phyloP scores from a whole-genome alignment of 2,888 invertebrate species.

The Axea sp. region DNA sequence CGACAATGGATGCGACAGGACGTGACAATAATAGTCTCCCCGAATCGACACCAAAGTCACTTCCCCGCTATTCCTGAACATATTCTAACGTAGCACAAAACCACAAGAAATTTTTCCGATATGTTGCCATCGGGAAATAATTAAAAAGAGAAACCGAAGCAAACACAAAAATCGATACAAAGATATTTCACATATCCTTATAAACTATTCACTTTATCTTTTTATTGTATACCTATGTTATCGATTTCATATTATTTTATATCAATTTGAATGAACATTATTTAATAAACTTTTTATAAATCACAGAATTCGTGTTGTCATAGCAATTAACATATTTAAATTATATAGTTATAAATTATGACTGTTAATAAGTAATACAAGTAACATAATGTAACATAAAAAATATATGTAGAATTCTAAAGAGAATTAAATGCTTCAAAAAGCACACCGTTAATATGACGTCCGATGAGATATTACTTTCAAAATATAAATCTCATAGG shows the following conservation, averaged over 20 bases:
- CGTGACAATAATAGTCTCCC: conserved; percentile 55
- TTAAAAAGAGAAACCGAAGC: conserved; percentile 38
- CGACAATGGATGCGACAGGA: conserved; percentile 57
- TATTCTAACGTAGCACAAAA: conserved; percentile 30
- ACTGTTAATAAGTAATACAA: conserved; percentile 15
- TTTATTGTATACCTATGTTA: conserved; percentile 8
- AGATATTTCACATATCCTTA: conserved; percentile 25
- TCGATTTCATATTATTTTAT: conserved; percentile 8
- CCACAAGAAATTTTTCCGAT: conserved; percentile 50
- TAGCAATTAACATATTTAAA: no score
- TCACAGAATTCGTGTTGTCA: no score
- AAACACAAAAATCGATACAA: conserved; percentile 27
- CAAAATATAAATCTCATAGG: conserved; percentile 38
- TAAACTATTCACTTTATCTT: conserved; percentile 20
- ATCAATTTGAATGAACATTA: conserved; percentile 13
- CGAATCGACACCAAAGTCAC: conserved; percentile 52
- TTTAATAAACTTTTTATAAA: no score
- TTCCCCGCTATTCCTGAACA: conserved; percentile 40
- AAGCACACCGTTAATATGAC: conserved; percentile 12
- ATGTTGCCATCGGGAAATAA: conserved; percentile 23
- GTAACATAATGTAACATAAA: conserved; percentile 4
- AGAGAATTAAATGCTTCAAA: conserved; percentile 44
- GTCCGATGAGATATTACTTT: conserved; percentile 24
- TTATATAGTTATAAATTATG: no score
- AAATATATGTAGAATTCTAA: conserved; percentile 9